These are phyloP conservation scores for Micropoecilia bifurca DNA, from an alignment of 2,797 vertebrate species.

Conservation along the genomic window DNA sequence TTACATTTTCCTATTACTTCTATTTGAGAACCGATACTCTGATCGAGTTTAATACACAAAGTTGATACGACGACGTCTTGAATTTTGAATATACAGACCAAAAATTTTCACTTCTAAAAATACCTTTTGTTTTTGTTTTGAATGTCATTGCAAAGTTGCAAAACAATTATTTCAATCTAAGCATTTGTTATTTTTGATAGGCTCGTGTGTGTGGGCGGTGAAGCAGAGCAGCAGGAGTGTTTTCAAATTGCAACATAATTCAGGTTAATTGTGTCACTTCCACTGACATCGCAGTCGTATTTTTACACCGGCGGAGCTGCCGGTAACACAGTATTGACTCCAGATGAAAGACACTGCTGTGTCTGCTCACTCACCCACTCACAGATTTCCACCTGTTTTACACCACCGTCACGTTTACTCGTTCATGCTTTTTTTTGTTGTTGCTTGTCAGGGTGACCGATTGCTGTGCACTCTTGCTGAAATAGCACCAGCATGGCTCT, in stretches of 20 bases:
- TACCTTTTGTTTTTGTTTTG: background rate
- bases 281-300: constrained; percentile 22
- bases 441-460: constrained; percentile 31
- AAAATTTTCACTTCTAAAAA: background rate
- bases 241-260: constrained; percentile 3
- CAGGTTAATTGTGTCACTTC: constrained; percentile 19
- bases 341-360: constrained; percentile 7
- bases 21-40: background rate
- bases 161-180: background rate
- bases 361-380: constrained; percentile 18
- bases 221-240: background rate
- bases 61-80: background rate
- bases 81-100: background rate
- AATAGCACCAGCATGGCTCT: constrained; percentile 66
- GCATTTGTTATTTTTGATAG: background rate
- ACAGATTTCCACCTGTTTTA: constrained; percentile 31
- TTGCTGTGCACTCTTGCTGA: constrained; percentile 54
- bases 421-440: constrained; percentile 17
- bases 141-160: background rate
- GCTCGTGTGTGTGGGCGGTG: background rate
- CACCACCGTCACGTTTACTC: constrained; percentile 50
- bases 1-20: background rate
- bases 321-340: constrained; percentile 12
- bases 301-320: constrained; percentile 14
- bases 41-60: background rate